A percentile compares a stretch with the other conserved stretches of the same genome.
Evolutionary conservation across 1,140 invertebrate genomes (phyloP).

Genomic region (Battus philenor): DNA sequence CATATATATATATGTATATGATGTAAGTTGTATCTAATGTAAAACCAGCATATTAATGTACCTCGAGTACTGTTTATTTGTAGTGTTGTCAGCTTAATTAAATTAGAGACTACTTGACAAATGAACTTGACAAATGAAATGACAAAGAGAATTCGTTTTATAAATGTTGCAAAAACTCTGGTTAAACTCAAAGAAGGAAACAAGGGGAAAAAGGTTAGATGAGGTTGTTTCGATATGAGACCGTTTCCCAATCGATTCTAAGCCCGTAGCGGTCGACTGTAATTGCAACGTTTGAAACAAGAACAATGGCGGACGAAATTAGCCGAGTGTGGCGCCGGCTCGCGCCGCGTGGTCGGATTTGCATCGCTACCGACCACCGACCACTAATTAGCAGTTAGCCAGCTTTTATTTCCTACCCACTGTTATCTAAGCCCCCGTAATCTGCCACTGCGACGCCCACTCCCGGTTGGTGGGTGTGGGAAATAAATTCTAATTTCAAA

Average conservation of each 20-base stretch:
- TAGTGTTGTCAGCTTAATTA: too few species aligned
- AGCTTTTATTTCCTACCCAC: slow-evolving; percentile 27
- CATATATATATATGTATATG: too few species aligned
- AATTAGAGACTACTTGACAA: too few species aligned
- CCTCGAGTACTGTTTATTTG: too few species aligned
- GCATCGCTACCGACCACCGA: slow-evolving; percentile 23
- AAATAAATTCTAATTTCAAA: slow-evolving; percentile 9
- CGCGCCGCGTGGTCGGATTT: slow-evolving; percentile 26
- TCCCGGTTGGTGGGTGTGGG: background rate
- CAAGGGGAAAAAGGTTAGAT: background rate
- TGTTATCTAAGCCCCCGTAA: slow-evolving; percentile 30
- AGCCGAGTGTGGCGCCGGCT: slow-evolving; percentile 20
- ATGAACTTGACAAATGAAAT: too few species aligned
- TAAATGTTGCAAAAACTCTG: too few species aligned
- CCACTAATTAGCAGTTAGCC: slow-evolving; percentile 26
- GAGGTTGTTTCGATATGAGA: slow-evolving; percentile 10
- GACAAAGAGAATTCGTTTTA: too few species aligned
- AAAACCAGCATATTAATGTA: too few species aligned
- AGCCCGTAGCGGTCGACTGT: slow-evolving; percentile 8
- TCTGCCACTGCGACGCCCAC: slow-evolving; percentile 27
- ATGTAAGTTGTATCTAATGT: too few species aligned
- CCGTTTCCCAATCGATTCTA: slow-evolving; percentile 10
- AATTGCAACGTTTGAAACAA: slow-evolving; percentile 27
- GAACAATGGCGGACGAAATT: slow-evolving; percentile 25
- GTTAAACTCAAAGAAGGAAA: background rate